Evolutionary conservation across 2,797 vertebrate species (phyloP).

Genomic region (Atherinosoma microstoma): DNA sequence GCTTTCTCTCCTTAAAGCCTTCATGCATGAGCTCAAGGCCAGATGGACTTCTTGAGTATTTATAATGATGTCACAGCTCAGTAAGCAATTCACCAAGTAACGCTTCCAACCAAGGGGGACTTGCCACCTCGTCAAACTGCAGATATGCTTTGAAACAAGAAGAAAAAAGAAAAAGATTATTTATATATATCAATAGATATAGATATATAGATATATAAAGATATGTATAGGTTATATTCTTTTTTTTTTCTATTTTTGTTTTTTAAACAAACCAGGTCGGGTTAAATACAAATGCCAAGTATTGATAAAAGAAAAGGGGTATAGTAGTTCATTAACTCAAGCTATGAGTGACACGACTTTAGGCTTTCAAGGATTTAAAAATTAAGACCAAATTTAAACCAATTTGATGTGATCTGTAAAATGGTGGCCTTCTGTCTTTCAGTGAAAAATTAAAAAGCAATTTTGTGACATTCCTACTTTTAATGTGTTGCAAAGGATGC

Average conservation of each 20-base stretch:
- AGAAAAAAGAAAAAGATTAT: neutral
- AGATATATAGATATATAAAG: no score
- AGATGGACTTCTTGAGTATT: slow-evolving; percentile 24
- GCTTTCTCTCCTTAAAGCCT: slow-evolving; percentile 9
- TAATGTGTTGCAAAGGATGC: neutral
- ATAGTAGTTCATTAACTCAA: neutral
- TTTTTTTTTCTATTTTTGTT: no score
- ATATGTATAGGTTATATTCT: no score
- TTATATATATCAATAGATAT: neutral
- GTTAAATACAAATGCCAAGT: neutral
- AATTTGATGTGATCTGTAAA: neutral
- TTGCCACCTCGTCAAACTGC: neutral
- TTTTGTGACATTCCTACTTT: neutral
- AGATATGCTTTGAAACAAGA: neutral
- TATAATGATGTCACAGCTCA: slow-evolving; percentile 4
- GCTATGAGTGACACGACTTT: no score
- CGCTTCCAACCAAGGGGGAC: neutral
- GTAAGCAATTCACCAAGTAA: neutral
- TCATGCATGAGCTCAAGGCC: slow-evolving; percentile 8
- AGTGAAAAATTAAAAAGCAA: neutral
- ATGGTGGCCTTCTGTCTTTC: neutral
- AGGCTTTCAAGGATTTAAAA: no score
- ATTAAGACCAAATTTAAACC: no score
- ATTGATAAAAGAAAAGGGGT: slow-evolving; percentile 10
- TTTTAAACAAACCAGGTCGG: neutral